Percentiles rank a stretch among this genome's conserved stretches.
Evolutionary conservation across 2,113 vertebrate genomes (phyloP).

Genomic region (Myocastor coypus): DNA sequence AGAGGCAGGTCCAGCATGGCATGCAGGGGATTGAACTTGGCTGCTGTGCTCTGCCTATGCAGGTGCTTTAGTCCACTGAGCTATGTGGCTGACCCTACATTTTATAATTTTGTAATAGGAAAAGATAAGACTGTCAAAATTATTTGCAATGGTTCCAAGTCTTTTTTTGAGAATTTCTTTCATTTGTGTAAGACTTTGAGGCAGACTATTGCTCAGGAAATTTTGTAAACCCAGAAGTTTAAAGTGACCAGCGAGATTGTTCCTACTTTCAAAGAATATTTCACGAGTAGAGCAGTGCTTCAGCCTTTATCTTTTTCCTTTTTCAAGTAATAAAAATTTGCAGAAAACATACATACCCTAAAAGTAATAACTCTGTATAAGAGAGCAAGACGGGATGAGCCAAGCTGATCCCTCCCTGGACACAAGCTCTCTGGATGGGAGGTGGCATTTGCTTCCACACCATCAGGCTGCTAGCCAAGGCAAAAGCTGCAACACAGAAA

Average conservation of each 20-base stretch:
- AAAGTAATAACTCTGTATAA: background rate
- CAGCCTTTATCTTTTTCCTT: background rate
- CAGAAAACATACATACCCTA: background rate
- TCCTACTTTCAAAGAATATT: background rate
- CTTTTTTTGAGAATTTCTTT: background rate
- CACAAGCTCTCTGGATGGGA: background rate
- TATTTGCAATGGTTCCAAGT: background rate
- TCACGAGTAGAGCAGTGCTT: background rate
- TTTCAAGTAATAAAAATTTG: constrained; percentile 24
- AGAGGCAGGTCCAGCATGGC: too few relatives aligned
- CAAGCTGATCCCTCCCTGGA: background rate
- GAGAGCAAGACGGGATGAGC: background rate
- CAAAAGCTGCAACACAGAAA: background rate
- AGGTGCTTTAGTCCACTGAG: too few relatives aligned
- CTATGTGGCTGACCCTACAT: background rate
- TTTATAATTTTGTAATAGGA: background rate
- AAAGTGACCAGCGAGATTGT: constrained; percentile 12
- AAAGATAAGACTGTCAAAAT: background rate
- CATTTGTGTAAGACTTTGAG: background rate
- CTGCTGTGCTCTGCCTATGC: too few relatives aligned
- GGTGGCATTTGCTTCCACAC: background rate
- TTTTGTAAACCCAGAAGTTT: background rate
- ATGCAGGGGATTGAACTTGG: too few relatives aligned
- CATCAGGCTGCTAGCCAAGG: background rate
- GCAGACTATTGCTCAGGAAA: background rate